phyloP scores from a whole-genome alignment of 2,797 vertebrate species.

The Megaceryle alcyon region DNA sequence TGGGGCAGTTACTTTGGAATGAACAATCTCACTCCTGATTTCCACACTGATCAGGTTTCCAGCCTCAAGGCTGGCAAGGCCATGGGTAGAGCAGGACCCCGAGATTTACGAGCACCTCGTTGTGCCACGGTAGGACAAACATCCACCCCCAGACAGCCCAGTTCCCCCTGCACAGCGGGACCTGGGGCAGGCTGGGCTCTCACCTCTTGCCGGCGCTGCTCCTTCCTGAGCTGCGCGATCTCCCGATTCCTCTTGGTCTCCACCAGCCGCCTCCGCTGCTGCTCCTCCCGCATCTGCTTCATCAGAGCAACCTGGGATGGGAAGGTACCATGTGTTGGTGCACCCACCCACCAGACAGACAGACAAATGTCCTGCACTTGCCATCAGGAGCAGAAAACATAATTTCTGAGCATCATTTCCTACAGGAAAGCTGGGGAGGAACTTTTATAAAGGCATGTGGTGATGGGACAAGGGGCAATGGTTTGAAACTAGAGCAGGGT shows the following conservation, averaged over 20 bases:
- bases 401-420: not conserved
- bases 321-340: rapidly evolving
- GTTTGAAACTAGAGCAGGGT: too few relatives aligned
- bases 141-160: not conserved
- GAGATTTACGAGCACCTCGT: not conserved
- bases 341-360: not conserved
- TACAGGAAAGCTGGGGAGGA: too few relatives aligned
- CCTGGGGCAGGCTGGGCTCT: not conserved
- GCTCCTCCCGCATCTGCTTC: conserved; percentile 99
- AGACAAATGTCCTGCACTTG: not conserved
- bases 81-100: not conserved
- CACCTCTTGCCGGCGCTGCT: conserved; percentile 95
- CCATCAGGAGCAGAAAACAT: not conserved
- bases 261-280: conserved; percentile 90
- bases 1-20: not conserved
- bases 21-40: not conserved
- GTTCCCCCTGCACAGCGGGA: rapidly evolving
- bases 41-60: not conserved
- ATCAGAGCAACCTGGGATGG: conserved; percentile 86
- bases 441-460: too few relatives aligned
- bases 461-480: too few relatives aligned
- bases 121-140: not conserved
- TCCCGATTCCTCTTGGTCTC: conserved; percentile 95
- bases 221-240: conserved; percentile 96
- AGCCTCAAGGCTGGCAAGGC: not conserved